Evolutionary conservation across 2,888 invertebrate species (phyloP), one percentile per base, ranked within the genome.

Genomic region (Acrobasis consociella): DNA sequence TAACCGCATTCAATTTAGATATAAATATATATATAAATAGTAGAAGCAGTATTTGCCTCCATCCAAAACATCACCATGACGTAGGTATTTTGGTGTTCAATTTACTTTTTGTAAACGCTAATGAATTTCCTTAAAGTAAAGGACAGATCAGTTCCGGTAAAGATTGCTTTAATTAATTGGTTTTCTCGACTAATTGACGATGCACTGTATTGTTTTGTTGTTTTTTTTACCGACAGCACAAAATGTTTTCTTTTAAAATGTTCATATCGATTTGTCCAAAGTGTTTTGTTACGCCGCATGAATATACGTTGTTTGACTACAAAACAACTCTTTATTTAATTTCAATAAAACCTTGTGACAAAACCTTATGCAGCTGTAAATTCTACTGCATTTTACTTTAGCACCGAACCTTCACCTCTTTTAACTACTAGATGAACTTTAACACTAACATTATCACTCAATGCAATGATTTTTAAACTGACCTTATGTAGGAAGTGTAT

Each of bases 51-150:
- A 46, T 46, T 50, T 16, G 8, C 17, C 16, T 17, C 50, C 15
- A 16, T 15, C 9, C 1, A 52, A 64, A 67, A 66, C 67, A 68
- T 77, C 78, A 72, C 68, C 71, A 71, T 39, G 69, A 64, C 22
- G 22, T 22, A 22, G 63, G 60, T 64, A 46, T 11, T 13, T 13
- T 3, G 46, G 46, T n/a, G 10, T 63, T 60, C 65, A 72, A 78
- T 74, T 78, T 70, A 70, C 69, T 74, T 76, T 77, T 78, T 72
- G 70, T 68, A 68, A 65, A 61, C 62, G 58, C 52, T 59, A 56
- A 59, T 60, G 66, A 72, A 71, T 76, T 83, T 86, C 86, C 86
- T 84, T 70, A 70, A 73, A 72, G 67, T 72, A 74, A 82, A 84
- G 81, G 82, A 79, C 76, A 60, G 22, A 71, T 76, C 65, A 65